Percentiles rank a stretch among this genome's conserved stretches.
phyloP scores from a whole-genome alignment of 1,140 invertebrate genomes.

The Apis cerana region DNA sequence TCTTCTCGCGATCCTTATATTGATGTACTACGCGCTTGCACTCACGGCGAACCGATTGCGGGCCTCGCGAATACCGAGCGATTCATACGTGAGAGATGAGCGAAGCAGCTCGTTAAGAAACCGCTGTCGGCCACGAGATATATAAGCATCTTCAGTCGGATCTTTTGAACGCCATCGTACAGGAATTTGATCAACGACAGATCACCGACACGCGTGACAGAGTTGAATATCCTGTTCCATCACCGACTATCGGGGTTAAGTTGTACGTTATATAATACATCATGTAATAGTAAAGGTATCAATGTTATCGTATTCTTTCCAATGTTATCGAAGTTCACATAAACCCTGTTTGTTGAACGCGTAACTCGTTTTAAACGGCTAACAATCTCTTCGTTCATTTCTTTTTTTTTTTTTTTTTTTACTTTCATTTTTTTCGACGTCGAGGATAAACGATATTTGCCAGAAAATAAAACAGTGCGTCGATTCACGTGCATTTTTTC shows the following conservation, averaged over 20 bases:
- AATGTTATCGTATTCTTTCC: background rate
- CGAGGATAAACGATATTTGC: slow-evolving; percentile 19
- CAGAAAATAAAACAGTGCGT: background rate
- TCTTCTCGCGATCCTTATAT: slow-evolving; percentile 66
- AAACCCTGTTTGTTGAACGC: background rate
- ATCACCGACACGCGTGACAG: background rate
- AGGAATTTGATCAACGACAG: background rate
- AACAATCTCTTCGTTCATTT: background rate
- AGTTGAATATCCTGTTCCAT: slow-evolving; percentile 1
- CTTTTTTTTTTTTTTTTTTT: background rate
- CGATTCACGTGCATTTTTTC: background rate
- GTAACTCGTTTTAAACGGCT: background rate
- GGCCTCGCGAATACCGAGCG: slow-evolving; percentile 47
- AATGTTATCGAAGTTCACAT: background rate
- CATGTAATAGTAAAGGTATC: background rate
- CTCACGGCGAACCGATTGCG: slow-evolving; percentile 60
- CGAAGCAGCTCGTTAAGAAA: slow-evolving; percentile 42
- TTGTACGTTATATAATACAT: background rate
- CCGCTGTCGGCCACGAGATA: slow-evolving; percentile 6
- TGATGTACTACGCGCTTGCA: slow-evolving; percentile 66
- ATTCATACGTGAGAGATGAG: slow-evolving; percentile 39
- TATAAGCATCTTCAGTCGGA: background rate
- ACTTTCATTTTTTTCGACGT: background rate
- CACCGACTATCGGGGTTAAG: background rate
- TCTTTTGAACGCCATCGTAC: background rate